Evolutionary conservation across 2,888 invertebrate genomes (phyloP).

Genomic region (Lobophora halterata): DNA sequence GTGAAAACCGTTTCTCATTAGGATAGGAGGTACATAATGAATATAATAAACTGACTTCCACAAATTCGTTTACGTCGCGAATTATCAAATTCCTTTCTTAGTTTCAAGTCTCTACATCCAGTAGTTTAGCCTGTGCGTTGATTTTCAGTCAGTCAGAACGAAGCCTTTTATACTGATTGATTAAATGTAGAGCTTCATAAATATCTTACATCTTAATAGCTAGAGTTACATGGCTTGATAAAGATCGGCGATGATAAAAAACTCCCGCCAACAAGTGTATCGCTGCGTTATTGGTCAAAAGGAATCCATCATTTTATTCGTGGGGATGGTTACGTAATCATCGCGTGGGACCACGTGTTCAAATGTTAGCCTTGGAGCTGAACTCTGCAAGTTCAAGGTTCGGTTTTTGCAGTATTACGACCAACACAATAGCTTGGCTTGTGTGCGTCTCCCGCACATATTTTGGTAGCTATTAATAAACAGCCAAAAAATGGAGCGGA

Average conservation of each 20-base stretch:
- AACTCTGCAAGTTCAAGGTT: constrained; percentile 77
- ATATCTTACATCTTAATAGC: background rate
- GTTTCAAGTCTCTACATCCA: too few species aligned
- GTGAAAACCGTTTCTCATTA: too few species aligned
- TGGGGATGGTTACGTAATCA: constrained; percentile 62
- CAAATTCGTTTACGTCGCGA: too few species aligned
- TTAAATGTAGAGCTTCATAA: too few species aligned
- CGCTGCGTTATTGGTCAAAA: constrained; percentile 8
- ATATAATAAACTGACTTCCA: too few species aligned
- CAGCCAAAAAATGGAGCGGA: constrained; percentile 26
- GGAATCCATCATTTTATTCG: constrained; percentile 24
- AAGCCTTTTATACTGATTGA: too few species aligned
- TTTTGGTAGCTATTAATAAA: constrained; percentile 39
- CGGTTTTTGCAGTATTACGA: constrained; percentile 64
- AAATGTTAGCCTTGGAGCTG: constrained; percentile 69
- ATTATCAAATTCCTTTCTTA: too few species aligned
- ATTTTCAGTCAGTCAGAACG: too few species aligned
- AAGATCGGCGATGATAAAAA: constrained; percentile 6
- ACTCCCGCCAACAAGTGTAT: constrained; percentile 13
- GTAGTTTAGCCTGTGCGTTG: too few species aligned
- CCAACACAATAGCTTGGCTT: constrained; percentile 55
- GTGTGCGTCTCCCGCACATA: constrained; percentile 45
- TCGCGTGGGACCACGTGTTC: constrained; percentile 58
- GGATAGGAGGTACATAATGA: too few species aligned
- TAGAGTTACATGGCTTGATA: constrained; percentile 1